These are phyloP conservation scores for Nephila pilipes DNA, from an alignment of 1,140 invertebrate genomes.

Conservation along the genomic window DNA sequence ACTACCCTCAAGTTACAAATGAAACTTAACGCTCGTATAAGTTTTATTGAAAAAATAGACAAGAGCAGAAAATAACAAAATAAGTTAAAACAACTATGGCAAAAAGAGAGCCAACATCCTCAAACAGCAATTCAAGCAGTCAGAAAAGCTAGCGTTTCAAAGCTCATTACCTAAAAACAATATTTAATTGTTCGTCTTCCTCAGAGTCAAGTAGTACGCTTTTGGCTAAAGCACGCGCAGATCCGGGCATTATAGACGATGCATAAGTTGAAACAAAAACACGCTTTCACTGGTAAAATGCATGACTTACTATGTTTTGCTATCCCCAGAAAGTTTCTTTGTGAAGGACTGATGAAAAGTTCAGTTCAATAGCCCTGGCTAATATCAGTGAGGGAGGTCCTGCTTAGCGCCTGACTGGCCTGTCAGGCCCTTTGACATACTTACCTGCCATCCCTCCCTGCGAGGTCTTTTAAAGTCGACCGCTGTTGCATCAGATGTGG, in stretches of 20 bases:
- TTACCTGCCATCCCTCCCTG: background rate
- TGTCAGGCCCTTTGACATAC: constrained; percentile 49
- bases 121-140: background rate
- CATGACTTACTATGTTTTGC: background rate
- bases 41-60: too few species aligned
- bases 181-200: background rate
- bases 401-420: constrained; percentile 49
- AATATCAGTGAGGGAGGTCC: constrained; percentile 56
- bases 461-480: background rate
- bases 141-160: constrained; percentile 27
- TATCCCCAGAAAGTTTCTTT: background rate
- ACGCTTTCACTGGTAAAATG: background rate
- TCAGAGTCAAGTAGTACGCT: background rate
- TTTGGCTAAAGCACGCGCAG: background rate
- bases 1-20: too few species aligned
- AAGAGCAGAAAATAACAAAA: too few species aligned
- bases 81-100: too few species aligned
- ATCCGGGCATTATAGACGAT: background rate
- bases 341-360: background rate
- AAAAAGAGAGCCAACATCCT: background rate
- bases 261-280: background rate
- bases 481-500: background rate
- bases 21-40: too few species aligned
- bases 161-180: constrained; percentile 23
- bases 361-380: constrained; percentile 50